These are phyloP conservation scores for Lomographa bimaculata DNA, from an alignment of 2,888 invertebrate species.

Conservation along the genomic window DNA sequence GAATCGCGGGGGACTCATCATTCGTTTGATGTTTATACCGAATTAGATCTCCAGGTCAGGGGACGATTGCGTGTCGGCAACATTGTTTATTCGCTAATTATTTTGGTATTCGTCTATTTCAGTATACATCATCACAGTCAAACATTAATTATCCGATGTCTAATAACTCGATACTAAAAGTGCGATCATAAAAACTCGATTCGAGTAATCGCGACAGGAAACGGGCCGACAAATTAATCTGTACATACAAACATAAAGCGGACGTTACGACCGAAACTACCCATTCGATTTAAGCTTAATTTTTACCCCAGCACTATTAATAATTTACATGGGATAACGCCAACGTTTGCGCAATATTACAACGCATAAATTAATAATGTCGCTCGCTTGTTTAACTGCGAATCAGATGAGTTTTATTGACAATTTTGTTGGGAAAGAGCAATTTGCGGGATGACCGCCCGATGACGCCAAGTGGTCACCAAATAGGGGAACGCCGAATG, in stretches of 20 bases:
- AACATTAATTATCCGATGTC: constrained; percentile 31
- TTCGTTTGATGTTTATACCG: constrained; percentile 46
- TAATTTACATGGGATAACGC: constrained; percentile 81
- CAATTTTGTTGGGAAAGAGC: constrained; percentile 82
- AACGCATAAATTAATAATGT: constrained; percentile 83
- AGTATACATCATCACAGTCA: constrained; percentile 25
- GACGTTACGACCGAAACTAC: constrained; percentile 76
- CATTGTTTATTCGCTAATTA: constrained; percentile 18
- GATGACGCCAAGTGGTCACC: constrained; percentile 77
- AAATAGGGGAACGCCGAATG: constrained; percentile 63
- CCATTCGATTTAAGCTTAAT: constrained; percentile 83
- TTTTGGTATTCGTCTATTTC: constrained; percentile 20
- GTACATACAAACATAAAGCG: constrained; percentile 76
- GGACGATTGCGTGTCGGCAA: constrained; percentile 16
- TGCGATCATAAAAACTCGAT: constrained; percentile 48
- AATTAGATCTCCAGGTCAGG: constrained; percentile 36
- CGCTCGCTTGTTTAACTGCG: constrained; percentile 83
- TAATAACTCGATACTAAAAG: constrained; percentile 34
- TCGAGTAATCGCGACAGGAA: constrained; percentile 56
- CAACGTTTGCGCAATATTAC: constrained; percentile 81
- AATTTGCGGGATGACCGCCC: constrained; percentile 80
- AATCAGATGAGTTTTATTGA: constrained; percentile 84
- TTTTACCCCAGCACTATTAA: constrained; percentile 83
- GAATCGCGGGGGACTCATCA: constrained; percentile 68
- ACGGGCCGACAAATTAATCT: constrained; percentile 73